These are phyloP conservation scores for Rissa tridactyla DNA, from an alignment of 2,113 vertebrate genomes.

Conservation along the genomic window DNA sequence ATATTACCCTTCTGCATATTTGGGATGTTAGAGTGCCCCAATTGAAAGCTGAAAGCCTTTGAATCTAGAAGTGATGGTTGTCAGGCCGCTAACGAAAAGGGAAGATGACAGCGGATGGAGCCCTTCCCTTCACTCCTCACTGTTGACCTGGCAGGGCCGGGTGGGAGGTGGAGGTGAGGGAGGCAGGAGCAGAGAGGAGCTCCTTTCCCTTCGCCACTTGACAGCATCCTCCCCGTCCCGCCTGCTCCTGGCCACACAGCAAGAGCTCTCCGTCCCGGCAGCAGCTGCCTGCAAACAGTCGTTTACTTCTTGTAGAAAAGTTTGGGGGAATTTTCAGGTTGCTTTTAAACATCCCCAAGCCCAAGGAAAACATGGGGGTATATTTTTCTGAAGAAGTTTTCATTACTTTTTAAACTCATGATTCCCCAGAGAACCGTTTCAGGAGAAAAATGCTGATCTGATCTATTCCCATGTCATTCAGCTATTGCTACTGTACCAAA, in stretches of 20 bases:
- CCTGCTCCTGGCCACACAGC: background rate
- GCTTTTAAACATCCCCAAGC: background rate
- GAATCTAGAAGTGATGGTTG: background rate
- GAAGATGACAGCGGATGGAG: background rate
- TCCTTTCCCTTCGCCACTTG: background rate
- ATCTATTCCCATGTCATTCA: background rate
- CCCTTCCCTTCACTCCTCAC: background rate
- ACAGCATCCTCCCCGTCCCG: background rate
- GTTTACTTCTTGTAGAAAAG: background rate
- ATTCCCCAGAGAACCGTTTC: background rate
- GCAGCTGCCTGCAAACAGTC: background rate
- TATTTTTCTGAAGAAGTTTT: background rate
- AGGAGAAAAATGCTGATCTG: background rate
- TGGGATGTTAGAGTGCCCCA: background rate
- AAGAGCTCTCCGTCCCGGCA: background rate
- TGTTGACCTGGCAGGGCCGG: fast-evolving
- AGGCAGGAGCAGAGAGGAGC: background rate
- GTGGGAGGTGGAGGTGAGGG: background rate
- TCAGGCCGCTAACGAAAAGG: background rate
- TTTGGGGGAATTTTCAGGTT: background rate
- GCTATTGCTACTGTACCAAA: background rate
- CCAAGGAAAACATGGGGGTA: background rate
- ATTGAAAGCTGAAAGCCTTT: background rate
- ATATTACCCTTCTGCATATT: background rate
- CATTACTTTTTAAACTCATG: background rate